Percentiles rank a stretch among this genome's conserved stretches.
These are phyloP conservation scores for Paracyclopina nana DNA, from an alignment of 1,140 invertebrate genomes.

Conservation along the genomic window DNA sequence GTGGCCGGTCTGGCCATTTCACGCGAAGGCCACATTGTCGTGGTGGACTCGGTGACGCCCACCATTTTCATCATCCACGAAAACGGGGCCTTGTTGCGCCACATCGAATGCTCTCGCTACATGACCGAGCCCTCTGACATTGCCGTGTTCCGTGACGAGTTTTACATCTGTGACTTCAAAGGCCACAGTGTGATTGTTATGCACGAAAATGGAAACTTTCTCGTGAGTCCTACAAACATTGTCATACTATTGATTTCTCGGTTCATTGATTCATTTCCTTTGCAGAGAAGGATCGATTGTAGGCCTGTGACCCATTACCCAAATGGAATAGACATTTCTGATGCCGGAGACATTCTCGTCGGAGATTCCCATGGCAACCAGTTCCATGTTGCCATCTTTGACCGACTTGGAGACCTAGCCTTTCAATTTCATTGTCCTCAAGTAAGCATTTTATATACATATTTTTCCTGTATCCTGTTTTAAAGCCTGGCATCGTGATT, in stretches of 20 bases:
- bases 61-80: conserved; percentile 87
- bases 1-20: conserved; percentile 87
- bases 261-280: no score
- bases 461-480: conserved; percentile 35
- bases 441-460: conserved; percentile 41
- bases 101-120: conserved; percentile 91
- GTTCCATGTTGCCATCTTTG: conserved; percentile 87
- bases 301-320: conserved; percentile 90
- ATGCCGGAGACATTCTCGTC: conserved; percentile 82
- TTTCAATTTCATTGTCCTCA: conserved; percentile 85
- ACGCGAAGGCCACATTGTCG: conserved; percentile 70
- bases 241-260: no score
- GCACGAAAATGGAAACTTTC: conserved; percentile 65
- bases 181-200: conserved; percentile 92
- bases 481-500: no score
- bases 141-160: conserved; percentile 77
- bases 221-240: no score
- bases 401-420: conserved; percentile 58
- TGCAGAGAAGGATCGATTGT: conserved; percentile 74
- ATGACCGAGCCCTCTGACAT: conserved; percentile 94
- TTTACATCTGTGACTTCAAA: conserved; percentile 93
- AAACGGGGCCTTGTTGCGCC: conserved; percentile 64
- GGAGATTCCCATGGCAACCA: conserved; percentile 93
- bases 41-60: conserved; percentile 88
- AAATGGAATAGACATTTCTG: conserved; percentile 91